Percentiles rank a stretch among this genome's conserved stretches.
Conservation (phyloP, 2,113 vertebrate genomes). For the Petromus typicus region DNA sequence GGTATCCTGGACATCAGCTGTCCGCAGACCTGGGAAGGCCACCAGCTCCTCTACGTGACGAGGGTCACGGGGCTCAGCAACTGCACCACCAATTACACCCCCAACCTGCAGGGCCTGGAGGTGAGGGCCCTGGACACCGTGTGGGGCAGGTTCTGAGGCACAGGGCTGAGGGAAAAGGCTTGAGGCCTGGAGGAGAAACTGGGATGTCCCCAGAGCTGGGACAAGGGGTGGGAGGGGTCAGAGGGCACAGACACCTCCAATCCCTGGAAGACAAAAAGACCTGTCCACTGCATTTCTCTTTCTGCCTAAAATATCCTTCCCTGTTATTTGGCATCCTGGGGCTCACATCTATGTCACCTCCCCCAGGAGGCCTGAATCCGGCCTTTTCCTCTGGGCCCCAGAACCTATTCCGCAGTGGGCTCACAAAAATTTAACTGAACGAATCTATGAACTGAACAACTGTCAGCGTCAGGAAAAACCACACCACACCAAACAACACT, state of each 20-base stretch:
- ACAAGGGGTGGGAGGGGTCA: neutral
- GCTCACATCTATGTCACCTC: neutral
- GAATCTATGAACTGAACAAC: neutral
- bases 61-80: constrained; percentile 89
- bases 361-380: neutral
- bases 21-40: constrained; percentile 86
- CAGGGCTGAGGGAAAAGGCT: neutral
- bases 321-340: neutral
- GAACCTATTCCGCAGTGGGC: neutral
- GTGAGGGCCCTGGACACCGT: constrained; percentile 82
- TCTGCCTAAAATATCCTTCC: neutral
- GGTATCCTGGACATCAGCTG: constrained; percentile 90
- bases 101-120: constrained; percentile 88
- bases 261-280: neutral
- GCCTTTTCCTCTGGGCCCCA: neutral
- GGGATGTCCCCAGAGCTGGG: neutral
- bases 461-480: neutral
- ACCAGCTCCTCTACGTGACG: constrained; percentile 90
- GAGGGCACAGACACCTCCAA: neutral
- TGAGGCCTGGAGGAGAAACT: neutral
- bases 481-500: neutral
- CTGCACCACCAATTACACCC: constrained; percentile 88
- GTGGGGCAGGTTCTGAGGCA: too few species aligned
- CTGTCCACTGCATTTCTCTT: neutral
- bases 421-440: neutral